Percentiles rank a stretch among this genome's conserved stretches.
These are phyloP conservation scores for Plagodis dolabraria DNA, from an alignment of 2,888 invertebrate species.

Conservation along the genomic window DNA sequence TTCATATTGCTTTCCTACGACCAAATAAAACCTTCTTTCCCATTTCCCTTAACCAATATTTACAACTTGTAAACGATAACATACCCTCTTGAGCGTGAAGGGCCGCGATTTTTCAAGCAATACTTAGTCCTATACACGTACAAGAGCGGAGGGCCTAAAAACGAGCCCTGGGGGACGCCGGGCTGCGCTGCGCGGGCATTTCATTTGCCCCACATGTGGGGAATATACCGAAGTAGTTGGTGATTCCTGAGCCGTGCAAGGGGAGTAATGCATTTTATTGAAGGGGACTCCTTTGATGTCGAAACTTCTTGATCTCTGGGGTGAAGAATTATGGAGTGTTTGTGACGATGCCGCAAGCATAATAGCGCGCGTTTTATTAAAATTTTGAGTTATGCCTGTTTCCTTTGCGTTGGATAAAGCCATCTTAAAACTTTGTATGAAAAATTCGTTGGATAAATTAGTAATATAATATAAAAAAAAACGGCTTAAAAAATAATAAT, in stretches of 20 bases:
- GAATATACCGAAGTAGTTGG: constrained; percentile 41
- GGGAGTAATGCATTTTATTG: constrained; percentile 58
- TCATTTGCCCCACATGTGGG: constrained; percentile 65
- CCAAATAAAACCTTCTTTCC: constrained; percentile 43
- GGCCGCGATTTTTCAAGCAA: constrained; percentile 55
- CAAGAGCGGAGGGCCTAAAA: constrained; percentile 45
- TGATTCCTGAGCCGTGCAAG: constrained; percentile 49
- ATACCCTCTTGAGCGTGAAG: constrained; percentile 46
- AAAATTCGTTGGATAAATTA: too few species aligned
- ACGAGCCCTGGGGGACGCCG: constrained; percentile 58
- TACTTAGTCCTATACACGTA: constrained; percentile 50
- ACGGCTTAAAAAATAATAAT: too few species aligned
- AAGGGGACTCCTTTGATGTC: constrained; percentile 53
- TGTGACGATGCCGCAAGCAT: constrained; percentile 35
- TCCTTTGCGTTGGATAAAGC: not conserved
- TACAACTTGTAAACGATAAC: constrained; percentile 71
- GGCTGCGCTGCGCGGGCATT: constrained; percentile 49
- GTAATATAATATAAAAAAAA: too few species aligned
- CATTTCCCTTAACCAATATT: constrained; percentile 59
- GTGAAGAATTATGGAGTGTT: constrained; percentile 32
- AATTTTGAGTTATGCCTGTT: constrained; percentile 21
- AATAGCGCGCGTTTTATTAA: constrained; percentile 33
- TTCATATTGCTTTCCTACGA: constrained; percentile 14
- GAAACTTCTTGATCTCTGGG: constrained; percentile 40
- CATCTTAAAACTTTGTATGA: too few species aligned